Evolutionary conservation across 2,888 invertebrate species (phyloP).

Genomic region (Tipula lateralis): DNA sequence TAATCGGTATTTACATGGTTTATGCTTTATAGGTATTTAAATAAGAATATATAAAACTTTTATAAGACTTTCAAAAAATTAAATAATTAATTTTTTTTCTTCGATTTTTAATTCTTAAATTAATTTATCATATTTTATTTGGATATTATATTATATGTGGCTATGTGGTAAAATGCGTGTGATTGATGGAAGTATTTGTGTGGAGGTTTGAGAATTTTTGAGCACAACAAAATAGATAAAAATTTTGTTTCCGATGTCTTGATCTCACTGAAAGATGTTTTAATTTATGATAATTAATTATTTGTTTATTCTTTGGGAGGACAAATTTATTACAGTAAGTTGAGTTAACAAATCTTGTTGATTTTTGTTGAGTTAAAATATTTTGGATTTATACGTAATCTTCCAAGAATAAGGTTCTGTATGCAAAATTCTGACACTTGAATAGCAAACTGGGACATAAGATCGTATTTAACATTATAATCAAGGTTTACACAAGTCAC

Average conservation of each 20-base stretch:
- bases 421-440: no score
- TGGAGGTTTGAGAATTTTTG: background rate
- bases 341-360: background rate
- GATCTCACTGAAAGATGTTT: background rate
- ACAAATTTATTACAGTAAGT: background rate
- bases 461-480: no score
- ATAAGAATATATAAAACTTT: background rate
- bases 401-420: no score
- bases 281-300: background rate
- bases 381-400: no score
- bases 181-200: background rate
- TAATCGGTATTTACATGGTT: conserved; percentile 4
- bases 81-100: conserved; percentile 11
- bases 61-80: conserved; percentile 13
- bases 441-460: no score
- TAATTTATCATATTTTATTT: conserved; percentile 19
- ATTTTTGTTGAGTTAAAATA: no score
- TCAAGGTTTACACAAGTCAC: no score
- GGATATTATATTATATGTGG: background rate
- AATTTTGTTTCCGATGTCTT: background rate
- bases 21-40: background rate
- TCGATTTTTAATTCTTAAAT: conserved; percentile 5
- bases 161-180: background rate
- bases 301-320: background rate
- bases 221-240: background rate